Evolutionary conservation across 2,797 vertebrate species (phyloP).

Genomic region (Muscicapa comitata): DNA sequence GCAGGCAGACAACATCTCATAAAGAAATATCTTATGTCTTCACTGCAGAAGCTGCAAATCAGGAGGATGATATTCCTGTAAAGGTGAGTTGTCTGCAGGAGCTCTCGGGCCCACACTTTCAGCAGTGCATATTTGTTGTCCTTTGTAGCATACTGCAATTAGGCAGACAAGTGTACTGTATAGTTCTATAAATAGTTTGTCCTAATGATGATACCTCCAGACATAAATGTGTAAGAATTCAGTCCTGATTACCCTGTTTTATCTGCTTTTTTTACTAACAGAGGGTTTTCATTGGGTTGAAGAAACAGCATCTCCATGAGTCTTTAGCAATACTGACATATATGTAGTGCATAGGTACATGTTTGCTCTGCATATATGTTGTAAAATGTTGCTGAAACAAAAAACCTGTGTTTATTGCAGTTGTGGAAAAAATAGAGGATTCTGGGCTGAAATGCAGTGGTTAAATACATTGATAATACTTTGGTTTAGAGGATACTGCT

Average conservation of each 20-base stretch:
- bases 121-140: not conserved
- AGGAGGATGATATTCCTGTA: slow-evolving; percentile 92
- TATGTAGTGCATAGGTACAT: not conserved
- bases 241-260: not conserved
- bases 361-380: not conserved
- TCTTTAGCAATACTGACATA: not conserved
- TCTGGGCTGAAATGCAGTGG: not conserved
- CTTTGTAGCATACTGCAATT: not conserved
- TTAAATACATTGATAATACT: not conserved
- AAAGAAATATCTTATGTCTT: slow-evolving; percentile 97
- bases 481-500: not conserved
- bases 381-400: not conserved
- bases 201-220: not conserved
- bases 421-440: not conserved
- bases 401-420: not conserved
- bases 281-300: not conserved
- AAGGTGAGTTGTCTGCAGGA: slow-evolving; percentile 76
- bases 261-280: not conserved
- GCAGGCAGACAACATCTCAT: slow-evolving; percentile 93
- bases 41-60: slow-evolving; percentile 85
- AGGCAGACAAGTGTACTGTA: not conserved
- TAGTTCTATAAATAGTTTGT: not conserved
- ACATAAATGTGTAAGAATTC: not conserved
- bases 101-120: not conserved
- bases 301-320: not conserved